These are phyloP conservation scores for Pogonomyrmex californicus DNA, from an alignment of 1,140 invertebrate species.

Conservation along the genomic window DNA sequence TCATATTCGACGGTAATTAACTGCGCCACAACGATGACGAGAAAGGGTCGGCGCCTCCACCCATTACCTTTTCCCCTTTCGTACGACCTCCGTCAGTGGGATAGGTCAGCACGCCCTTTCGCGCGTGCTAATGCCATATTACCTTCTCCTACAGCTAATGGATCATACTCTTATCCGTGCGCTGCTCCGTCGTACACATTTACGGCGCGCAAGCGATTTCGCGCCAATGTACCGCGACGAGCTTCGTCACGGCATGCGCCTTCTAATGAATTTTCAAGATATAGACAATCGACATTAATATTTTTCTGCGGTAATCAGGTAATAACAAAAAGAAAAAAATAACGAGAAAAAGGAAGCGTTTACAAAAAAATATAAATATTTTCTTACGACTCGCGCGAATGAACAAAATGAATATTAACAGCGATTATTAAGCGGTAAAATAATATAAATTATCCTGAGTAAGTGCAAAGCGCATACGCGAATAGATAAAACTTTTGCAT, in stretches of 20 bases:
- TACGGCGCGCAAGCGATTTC: constrained; percentile 40
- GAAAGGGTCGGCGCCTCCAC: constrained; percentile 59
- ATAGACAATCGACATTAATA: not conserved
- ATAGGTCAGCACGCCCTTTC: constrained; percentile 79
- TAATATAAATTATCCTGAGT: not conserved
- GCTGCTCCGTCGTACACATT: constrained; percentile 63
- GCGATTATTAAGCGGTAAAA: not conserved
- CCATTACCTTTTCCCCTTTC: constrained; percentile 71
- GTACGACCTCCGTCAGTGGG: constrained; percentile 65
- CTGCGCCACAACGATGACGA: constrained; percentile 47
- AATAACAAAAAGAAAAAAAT: not conserved
- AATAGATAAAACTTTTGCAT: not conserved
- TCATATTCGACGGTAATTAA: constrained; percentile 79
- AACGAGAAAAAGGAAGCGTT: not conserved
- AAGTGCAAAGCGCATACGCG: not conserved
- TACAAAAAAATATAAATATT: not conserved
- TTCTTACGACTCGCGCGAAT: not conserved
- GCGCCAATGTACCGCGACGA: constrained; percentile 22
- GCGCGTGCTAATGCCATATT: constrained; percentile 76
- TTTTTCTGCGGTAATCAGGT: not conserved
- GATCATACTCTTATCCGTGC: constrained; percentile 73
- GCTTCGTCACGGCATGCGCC: constrained; percentile 18
- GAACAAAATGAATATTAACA: not conserved
- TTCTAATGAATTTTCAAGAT: constrained; percentile 2
- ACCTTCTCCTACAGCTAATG: constrained; percentile 74